phyloP scores from a whole-genome alignment of 1,140 invertebrate genomes.

The Teleopsis dalmanni region DNA sequence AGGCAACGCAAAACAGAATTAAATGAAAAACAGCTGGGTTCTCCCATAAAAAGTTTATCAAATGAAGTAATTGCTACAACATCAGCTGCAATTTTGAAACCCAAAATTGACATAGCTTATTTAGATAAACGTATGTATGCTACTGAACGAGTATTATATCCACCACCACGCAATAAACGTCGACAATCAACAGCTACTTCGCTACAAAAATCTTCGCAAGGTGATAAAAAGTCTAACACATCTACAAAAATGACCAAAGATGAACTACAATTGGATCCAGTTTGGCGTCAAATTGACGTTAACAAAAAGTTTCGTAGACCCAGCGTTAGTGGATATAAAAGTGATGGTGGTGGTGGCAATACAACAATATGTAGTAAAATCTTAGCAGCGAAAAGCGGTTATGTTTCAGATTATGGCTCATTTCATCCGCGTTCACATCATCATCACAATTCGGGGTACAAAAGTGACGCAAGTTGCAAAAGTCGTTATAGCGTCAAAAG shows the following conservation, averaged over 20 bases:
- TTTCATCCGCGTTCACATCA: constrained; percentile 47
- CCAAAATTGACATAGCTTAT: constrained; percentile 51
- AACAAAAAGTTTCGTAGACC: constrained; percentile 53
- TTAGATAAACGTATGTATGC: constrained; percentile 56
- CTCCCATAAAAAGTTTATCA: constrained; percentile 8
- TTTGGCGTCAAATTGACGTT: constrained; percentile 55
- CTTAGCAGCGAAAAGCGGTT: constrained; percentile 50
- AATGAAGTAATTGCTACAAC: constrained; percentile 37
- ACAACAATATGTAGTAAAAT: constrained; percentile 52
- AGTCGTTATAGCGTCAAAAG: constrained; percentile 52
- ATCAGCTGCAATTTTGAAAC: constrained; percentile 35
- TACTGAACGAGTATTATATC: constrained; percentile 65
- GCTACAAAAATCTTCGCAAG: constrained; percentile 28
- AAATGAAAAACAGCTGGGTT: constrained; percentile 21
- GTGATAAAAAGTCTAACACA: constrained; percentile 41
- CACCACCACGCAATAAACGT: constrained; percentile 62
- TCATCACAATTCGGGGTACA: constrained; percentile 50
- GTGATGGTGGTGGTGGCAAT: constrained; percentile 48
- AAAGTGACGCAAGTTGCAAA: constrained; percentile 53
- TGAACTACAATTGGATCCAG: constrained; percentile 50
- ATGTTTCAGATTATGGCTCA: constrained; percentile 51
- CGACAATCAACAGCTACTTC: constrained; percentile 47
- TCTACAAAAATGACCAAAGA: constrained; percentile 23
- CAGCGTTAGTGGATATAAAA: constrained; percentile 51
- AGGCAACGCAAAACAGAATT: constrained; percentile 28